Base-by-base conservation (phyloP, 2,888 invertebrate genomes). In the Seira sanloemensis region DNA sequence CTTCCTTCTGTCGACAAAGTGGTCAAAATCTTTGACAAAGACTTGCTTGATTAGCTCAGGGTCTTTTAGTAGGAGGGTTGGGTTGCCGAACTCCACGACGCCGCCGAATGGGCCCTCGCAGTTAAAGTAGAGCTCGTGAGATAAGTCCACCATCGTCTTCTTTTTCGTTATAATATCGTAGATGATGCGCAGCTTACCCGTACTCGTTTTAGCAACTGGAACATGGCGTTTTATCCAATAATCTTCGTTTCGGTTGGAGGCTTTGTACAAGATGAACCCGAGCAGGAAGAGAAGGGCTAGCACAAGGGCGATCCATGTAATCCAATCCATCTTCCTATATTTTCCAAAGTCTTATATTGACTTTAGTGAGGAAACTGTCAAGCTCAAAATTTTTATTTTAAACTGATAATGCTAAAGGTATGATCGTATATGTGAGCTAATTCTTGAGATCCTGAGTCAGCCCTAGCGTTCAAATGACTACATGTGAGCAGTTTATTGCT, bases 21-120 rank as follows among this genome's bases (percentile, higher is more conserved):
- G 66, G 26, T 86, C 86, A 74, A 88, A 88, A 50, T 88, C 86
- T 72, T 88, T 88, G n/a, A 88, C 86, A 7, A 87, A 54, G 21
- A 88, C 68, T 26, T 84, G 71, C 26, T 83, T 86, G 12, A 88
- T 71, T 2, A 88, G 66, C 2, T 88, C 88, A 18, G 84, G 76
- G 68, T 88, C 88, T 50, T 79, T 77, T 68, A 85, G 37, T 0
- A 84, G 66, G 0, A 86, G 23, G 4, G 58, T 1, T 2, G 88
- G 88, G 2, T 18, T 78, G n/a, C 86, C 76, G 27, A 87, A 76
- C 9, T 85, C 84, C 16, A 87, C 78, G 4, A 54, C 69, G 18
- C 88, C 88, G 5, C 84, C 86, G 19, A 71, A 86, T 2, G 24
- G 12, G 25, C 68, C 58, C 46, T 65, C 19, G 0, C 81, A 7